Conservation (phyloP, 2,888 invertebrate genomes). For the Pandemis cinnamomeana region DNA sequence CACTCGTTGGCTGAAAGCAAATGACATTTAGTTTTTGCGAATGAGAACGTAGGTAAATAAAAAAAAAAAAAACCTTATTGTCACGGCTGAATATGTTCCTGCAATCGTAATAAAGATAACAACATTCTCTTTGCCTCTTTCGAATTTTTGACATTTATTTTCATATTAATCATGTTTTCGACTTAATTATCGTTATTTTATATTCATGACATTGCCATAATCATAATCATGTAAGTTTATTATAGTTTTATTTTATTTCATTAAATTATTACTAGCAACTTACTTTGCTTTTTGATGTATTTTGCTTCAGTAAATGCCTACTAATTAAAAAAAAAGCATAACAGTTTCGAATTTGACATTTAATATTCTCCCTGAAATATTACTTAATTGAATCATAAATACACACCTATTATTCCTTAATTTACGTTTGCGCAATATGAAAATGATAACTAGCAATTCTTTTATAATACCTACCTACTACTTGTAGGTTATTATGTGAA, state of each 20-base stretch:
- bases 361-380: too few relatives aligned
- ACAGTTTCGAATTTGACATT: too few relatives aligned
- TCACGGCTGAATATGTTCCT: background rate
- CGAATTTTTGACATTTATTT: background rate
- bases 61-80: background rate
- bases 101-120: background rate
- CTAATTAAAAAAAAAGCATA: too few relatives aligned
- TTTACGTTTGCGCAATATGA: background rate
- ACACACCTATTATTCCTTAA: background rate
- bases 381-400: too few relatives aligned
- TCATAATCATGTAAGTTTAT: conserved; percentile 5
- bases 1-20: conserved; percentile 24
- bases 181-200: background rate
- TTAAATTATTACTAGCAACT: background rate
- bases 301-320: background rate
- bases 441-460: background rate
- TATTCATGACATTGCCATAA: background rate
- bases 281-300: background rate
- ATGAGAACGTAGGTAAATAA: background rate
- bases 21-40: conserved; percentile 32
- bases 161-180: background rate
- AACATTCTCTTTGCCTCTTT: background rate
- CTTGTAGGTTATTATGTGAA: background rate
- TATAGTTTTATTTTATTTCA: background rate
- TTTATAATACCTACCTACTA: background rate